Evolutionary conservation across 2,797 vertebrate species (phyloP).

Genomic region (Sebastes vulpes): DNA sequence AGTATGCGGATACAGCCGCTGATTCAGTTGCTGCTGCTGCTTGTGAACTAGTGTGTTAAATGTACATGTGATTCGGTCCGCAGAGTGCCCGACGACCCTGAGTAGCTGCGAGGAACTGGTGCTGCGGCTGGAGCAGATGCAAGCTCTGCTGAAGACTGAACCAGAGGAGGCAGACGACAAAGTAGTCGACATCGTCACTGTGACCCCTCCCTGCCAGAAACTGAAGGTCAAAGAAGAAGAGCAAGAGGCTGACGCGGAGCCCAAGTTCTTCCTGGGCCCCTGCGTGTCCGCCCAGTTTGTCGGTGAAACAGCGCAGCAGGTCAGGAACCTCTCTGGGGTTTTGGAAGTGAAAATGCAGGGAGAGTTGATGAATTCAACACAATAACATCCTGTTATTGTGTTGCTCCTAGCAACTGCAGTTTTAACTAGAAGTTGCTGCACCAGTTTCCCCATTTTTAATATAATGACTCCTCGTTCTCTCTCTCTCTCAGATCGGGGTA

Average conservation of each 20-base stretch:
- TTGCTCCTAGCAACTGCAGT: neutral
- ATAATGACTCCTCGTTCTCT: slow-evolving; percentile 10
- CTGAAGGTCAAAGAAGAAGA: slow-evolving; percentile 94
- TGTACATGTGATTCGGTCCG: neutral
- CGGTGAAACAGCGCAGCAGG: slow-evolving; percentile 92
- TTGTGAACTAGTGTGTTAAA: slow-evolving; percentile 10
- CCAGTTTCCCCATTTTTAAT: neutral
- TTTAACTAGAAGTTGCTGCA: neutral
- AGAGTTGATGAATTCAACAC: neutral
- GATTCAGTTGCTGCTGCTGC: neutral
- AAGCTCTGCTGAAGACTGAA: slow-evolving; percentile 93
- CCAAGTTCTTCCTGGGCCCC: slow-evolving; percentile 91
- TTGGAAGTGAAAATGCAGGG: neutral
- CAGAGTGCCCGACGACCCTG: slow-evolving; percentile 93
- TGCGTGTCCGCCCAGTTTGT: slow-evolving; percentile 90
- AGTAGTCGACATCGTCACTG: slow-evolving; percentile 91
- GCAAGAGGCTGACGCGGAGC: slow-evolving; percentile 90
- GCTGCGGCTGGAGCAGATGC: slow-evolving; percentile 92
- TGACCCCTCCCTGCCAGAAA: slow-evolving; percentile 86
- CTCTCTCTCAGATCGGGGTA: slow-evolving; percentile 91
- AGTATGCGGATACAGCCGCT: no score
- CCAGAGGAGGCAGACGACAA: slow-evolving; percentile 90
- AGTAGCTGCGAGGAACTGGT: slow-evolving; percentile 90
- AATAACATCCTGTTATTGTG: neutral
- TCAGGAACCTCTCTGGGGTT: slow-evolving; percentile 56